Evolutionary conservation across 2,113 vertebrate species (phyloP).

Genomic region (Trachemys scripta): DNA sequence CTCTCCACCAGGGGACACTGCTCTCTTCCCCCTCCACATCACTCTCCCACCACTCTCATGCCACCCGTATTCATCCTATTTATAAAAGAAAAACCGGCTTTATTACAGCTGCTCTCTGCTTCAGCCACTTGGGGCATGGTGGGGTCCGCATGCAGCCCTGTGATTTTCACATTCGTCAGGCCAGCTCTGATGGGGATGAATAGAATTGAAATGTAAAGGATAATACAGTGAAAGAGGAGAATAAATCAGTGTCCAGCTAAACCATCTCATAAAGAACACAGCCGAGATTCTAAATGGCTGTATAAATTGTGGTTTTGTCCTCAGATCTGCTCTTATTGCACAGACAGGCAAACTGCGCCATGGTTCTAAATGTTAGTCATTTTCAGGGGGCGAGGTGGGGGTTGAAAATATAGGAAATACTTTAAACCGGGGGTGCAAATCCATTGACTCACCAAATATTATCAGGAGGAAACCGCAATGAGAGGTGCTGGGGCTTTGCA

Average conservation of each 20-base stretch:
- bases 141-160: no score
- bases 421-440: background rate
- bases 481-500: background rate
- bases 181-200: background rate
- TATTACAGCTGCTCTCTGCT: background rate
- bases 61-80: background rate
- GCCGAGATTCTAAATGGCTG: background rate
- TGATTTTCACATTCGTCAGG: background rate
- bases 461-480: background rate
- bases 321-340: background rate
- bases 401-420: background rate
- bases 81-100: background rate
- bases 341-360: background rate
- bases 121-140: background rate
- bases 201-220: background rate
- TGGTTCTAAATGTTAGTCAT: background rate
- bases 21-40: background rate
- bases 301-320: background rate
- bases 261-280: background rate
- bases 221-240: background rate
- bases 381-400: background rate
- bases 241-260: background rate
- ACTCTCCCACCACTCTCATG: background rate
- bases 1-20: background rate
- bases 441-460: background rate